phyloP scores from a whole-genome alignment of 2,113 vertebrate genomes.

The Corythornis vintsioides region DNA sequence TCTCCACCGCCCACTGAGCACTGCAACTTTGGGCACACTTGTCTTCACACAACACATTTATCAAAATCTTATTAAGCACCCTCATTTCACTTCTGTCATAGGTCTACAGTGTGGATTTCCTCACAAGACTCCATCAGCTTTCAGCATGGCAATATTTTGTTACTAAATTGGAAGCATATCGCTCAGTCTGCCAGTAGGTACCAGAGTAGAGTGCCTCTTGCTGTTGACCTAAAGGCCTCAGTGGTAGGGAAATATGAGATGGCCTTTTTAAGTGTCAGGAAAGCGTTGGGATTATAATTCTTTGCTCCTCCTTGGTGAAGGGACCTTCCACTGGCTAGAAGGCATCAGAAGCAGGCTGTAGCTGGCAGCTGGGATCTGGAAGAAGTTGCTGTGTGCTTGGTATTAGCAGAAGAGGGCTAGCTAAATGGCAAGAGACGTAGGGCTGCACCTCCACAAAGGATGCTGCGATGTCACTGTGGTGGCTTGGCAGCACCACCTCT shows the following conservation, averaged over 20 bases:
- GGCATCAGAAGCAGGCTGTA: neutral
- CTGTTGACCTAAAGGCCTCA: neutral
- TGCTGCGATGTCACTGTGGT: neutral
- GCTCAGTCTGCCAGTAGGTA: neutral
- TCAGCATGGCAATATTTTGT: neutral
- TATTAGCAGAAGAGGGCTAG: neutral
- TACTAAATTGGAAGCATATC: fast-evolving
- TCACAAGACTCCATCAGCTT: neutral
- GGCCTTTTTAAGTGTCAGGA: neutral
- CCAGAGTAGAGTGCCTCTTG: neutral
- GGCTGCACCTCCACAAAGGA: neutral
- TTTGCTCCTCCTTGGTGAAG: neutral
- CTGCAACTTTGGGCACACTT: neutral
- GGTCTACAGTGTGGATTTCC: neutral
- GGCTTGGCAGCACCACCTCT: neutral
- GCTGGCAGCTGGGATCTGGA: neutral
- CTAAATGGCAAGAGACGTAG: neutral
- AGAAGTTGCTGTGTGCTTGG: neutral
- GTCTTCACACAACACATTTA: fast-evolving
- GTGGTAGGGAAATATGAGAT: fast-evolving
- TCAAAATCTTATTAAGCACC: neutral
- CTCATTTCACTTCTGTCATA: neutral
- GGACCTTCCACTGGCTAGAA: neutral
- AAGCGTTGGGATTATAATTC: neutral
- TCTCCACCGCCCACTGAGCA: neutral